phyloP scores from a whole-genome alignment of 1,140 invertebrate species.

The Diachasma alloeum region DNA sequence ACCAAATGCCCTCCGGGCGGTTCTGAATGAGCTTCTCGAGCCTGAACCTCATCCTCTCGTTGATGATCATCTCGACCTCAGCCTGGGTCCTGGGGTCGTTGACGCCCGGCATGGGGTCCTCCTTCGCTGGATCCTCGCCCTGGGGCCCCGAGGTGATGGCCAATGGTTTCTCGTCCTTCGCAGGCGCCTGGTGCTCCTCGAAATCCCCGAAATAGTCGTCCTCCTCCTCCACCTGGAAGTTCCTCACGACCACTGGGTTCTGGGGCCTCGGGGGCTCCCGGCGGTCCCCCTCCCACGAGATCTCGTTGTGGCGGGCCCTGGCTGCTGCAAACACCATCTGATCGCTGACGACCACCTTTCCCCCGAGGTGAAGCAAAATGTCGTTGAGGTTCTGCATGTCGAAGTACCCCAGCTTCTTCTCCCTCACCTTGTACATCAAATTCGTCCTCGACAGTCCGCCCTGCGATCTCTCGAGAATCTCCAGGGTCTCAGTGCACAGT shows the following conservation, averaged over 20 bases:
- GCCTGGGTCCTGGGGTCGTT: neutral
- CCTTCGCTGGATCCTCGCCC: neutral
- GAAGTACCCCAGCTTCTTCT: neutral
- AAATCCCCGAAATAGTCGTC: no score
- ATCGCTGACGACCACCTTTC: neutral
- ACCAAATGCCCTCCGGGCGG: conserved; percentile 55
- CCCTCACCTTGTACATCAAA: neutral
- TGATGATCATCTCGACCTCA: conserved; percentile 26
- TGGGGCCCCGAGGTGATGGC: neutral
- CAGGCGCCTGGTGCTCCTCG: no score
- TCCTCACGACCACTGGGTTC: no score
- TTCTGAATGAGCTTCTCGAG: conserved; percentile 50
- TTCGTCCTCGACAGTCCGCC: neutral
- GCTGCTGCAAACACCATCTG: neutral
- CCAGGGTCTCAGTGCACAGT: neutral
- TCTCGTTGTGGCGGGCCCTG: neutral
- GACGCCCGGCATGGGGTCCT: neutral
- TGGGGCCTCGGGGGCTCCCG: no score
- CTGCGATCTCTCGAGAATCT: neutral
- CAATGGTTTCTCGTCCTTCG: neutral
- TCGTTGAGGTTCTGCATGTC: neutral
- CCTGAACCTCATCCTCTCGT: conserved; percentile 40
- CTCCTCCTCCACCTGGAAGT: no score
- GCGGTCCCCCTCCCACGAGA: neutral
- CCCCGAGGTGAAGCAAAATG: neutral